Conservation (phyloP, 2,888 invertebrate genomes). For the Pteria penguin region DNA sequence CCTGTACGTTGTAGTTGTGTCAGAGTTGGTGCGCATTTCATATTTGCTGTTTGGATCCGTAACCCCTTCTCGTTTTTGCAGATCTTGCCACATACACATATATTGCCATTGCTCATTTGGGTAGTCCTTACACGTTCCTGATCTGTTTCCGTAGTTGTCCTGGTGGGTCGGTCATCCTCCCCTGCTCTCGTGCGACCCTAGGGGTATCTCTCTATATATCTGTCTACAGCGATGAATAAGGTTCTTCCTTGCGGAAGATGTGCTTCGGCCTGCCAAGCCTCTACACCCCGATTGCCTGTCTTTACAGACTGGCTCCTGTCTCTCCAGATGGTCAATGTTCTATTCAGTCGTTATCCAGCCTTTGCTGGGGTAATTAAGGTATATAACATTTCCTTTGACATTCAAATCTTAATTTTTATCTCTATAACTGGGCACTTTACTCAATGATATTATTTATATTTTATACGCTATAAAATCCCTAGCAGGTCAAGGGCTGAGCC, state of each 20-base stretch:
- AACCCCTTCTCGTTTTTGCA: slow-evolving; percentile 21
- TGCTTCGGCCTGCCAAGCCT: slow-evolving; percentile 30
- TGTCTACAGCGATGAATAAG: slow-evolving; percentile 25
- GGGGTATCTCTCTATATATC: slow-evolving; percentile 30
- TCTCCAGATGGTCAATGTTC: no score
- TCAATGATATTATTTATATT: no score
- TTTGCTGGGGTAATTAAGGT: no score
- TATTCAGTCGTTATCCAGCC: no score
- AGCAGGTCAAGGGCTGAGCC: no score
- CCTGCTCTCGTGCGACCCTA: slow-evolving; percentile 29
- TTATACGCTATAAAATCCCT: no score
- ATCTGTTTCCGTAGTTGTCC: slow-evolving; percentile 16
- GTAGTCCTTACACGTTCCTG: slow-evolving; percentile 4
- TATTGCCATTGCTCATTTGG: slow-evolving; percentile 14
- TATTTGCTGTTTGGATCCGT: slow-evolving; percentile 21
- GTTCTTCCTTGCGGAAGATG: slow-evolving; percentile 26
- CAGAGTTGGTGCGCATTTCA: slow-evolving; percentile 14
- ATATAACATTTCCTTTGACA: no score
- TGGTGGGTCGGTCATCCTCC: slow-evolving; percentile 32
- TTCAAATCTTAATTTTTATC: no score
- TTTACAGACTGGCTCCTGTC: slow-evolving; percentile 7
- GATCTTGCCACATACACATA: slow-evolving; percentile 31
- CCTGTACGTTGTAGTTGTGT: slow-evolving; percentile 19
- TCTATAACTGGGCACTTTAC: no score
- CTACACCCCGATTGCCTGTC: no score